Evolutionary conservation across 2,797 vertebrate species (phyloP).

Genomic region (Bothrops alternatus): DNA sequence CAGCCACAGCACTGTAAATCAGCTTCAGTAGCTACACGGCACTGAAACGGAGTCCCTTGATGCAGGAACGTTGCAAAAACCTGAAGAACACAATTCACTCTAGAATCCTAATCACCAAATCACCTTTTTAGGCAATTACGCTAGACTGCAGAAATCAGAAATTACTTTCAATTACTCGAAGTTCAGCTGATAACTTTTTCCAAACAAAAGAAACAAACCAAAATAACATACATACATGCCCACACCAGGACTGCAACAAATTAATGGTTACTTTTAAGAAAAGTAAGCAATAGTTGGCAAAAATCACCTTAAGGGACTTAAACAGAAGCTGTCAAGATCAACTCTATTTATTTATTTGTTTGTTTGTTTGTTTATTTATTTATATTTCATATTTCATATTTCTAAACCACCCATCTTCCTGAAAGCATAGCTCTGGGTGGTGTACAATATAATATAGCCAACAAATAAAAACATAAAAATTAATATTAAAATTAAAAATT

Average conservation of each 20-base stretch:
- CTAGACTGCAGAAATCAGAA: constrained; percentile 68
- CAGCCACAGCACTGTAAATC: constrained; percentile 88
- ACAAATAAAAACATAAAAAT: not conserved
- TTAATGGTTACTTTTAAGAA: not conserved
- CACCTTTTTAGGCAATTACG: constrained; percentile 74
- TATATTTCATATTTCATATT: not conserved
- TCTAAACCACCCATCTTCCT: not conserved
- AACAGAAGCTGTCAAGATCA: not conserved
- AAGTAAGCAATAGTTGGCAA: not conserved
- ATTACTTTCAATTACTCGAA: constrained; percentile 69
- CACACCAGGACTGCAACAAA: not conserved
- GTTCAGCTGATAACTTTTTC: constrained; percentile 63
- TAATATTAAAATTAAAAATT: not conserved
- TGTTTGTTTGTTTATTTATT: not conserved
- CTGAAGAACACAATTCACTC: constrained; percentile 81
- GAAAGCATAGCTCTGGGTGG: not conserved
- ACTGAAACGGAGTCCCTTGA: constrained; percentile 79
- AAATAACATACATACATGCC: constrained; percentile 7
- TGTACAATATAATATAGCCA: not conserved
- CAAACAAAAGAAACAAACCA: constrained; percentile 15
- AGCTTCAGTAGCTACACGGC: constrained; percentile 77
- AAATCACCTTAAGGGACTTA: not conserved
- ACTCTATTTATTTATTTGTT: not conserved
- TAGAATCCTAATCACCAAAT: constrained; percentile 90
- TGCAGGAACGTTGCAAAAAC: constrained; percentile 72